Evolutionary conservation across 2,888 invertebrate genomes (phyloP), one percentile per base, ranked within the genome.

Genomic region (Tryphoninae sp.): DNA sequence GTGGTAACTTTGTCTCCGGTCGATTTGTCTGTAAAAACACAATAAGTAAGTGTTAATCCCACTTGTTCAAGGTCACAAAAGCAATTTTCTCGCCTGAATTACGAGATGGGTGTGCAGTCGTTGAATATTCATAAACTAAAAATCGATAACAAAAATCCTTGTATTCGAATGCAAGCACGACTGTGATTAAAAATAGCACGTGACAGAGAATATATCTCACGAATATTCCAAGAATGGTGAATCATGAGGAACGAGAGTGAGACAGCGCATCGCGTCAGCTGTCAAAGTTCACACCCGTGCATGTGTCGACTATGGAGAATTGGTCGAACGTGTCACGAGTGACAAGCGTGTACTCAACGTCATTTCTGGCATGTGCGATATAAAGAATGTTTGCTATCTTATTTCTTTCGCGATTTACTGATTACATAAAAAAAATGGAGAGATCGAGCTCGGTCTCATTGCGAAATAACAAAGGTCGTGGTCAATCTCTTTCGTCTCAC

Each of bases 1-100:
- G 93, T 93, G 87, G 92, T 93, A 93, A 93, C 93, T 93, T 94
- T 94, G 90, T 94, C 94, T 80, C 93, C 93, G 85, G 93, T 93
- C 59, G 94, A 94, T 90, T 93, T 94, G 91, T 94, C 94, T 88
- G 94, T 92, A 93, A 89, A 86, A 84, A 59, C 53, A 79, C 40
- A 58, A 68, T 68, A 40, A 42, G 3, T 49, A 53, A 53, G 4
- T 42, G 11, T 69, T 69, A 68, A 62, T 55, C 16, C 1, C 45
- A 75, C 58, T 19, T 13, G 40, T 53, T 53, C 26, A 13, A 9
- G 2, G 16, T 16, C 33, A 4, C 26, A 64, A 3, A 19, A 8
- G 22, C 16, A 8, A 2, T 11, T 58, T 58, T 0, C 22, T 58
- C 22, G 19, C 16, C 53, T 7, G 16, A 23, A 58, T 58, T 33